Conservation (phyloP, 2,888 invertebrate genomes). For the Cryptocheilus praepositus region DNA sequence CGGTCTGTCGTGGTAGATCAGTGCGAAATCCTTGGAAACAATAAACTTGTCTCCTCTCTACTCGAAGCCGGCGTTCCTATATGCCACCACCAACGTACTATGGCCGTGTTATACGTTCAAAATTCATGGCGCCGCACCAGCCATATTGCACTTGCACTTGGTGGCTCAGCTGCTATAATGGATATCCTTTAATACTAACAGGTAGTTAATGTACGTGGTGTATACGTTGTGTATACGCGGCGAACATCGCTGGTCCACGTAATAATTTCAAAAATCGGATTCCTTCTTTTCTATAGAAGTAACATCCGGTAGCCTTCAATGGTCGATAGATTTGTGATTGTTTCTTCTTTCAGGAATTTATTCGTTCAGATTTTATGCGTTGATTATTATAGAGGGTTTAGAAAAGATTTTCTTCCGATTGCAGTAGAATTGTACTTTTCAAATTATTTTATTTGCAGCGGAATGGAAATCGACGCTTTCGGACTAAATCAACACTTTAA, state of each 20-base stretch:
- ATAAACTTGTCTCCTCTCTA: slow-evolving; percentile 51
- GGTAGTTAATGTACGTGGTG: slow-evolving; percentile 28
- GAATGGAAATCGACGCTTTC: no score
- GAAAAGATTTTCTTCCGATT: no score
- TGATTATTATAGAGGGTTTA: no score
- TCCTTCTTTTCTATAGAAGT: no score
- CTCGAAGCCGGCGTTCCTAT: slow-evolving; percentile 34
- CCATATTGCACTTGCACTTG: slow-evolving; percentile 67
- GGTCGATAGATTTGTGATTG: no score
- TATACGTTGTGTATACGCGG: slow-evolving; percentile 35
- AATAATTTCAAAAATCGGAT: no score
- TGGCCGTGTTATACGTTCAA: slow-evolving; percentile 56
- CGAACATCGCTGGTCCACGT: slow-evolving; percentile 5
- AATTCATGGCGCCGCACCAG: slow-evolving; percentile 64
- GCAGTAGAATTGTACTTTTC: no score
- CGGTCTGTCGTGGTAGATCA: slow-evolving; percentile 15
- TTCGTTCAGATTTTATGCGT: no score
- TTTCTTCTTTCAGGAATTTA: no score
- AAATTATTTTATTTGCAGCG: no score
- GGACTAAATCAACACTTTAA: no score
- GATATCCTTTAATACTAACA: slow-evolving; percentile 64
- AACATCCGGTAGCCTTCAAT: no score
- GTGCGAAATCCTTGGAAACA: slow-evolving; percentile 49
- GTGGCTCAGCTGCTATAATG: slow-evolving; percentile 57
- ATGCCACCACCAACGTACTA: slow-evolving; percentile 38